Evolutionary conservation across 2,113 vertebrate genomes (phyloP), one percentile per base, ranked within the genome.

Genomic region (Pantherophis guttatus): DNA sequence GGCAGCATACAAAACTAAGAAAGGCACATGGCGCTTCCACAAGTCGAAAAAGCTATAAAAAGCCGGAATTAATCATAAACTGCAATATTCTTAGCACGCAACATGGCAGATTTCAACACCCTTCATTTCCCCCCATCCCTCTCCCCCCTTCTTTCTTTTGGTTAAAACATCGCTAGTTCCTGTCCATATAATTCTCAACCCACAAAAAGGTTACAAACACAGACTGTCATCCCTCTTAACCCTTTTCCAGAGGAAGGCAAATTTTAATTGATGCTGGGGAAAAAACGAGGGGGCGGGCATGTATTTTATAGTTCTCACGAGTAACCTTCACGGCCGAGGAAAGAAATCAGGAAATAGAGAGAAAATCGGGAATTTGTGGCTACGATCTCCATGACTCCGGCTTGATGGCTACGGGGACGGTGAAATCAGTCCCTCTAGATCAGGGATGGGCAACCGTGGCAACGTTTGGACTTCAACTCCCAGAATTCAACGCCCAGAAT

Each of bases 51-150:
- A 86, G 65, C 94, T 86, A 91, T 92, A 65, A 92, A 92, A 87
- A 95, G 95, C 95, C 94, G 86, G 94, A 93, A 33, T 88, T 89
- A 95, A 94, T 95, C 94, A 87, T 89, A 85, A 88, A 70, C 92
- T 96, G 86, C 85, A 19, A 58, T 15, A 4, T 81, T 93, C 91
- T 33, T 33, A 94, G 95, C 93, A 62, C 92, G 92, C 91, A 90
- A 94, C 0, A 75, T 39, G 17, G 0, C 92, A 95, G 94, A 85
- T 44, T 95, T 94, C 89, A 53, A 39, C 0, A 95, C 95, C 94
- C 91, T 93, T 92, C 94, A 2, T 44, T 7, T 2, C 62, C 29
- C 7, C 8, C 19, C 39, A 0, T 3, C 39, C 53, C 2, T 12
- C 7, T 1, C 50, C 8, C 54, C 11, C 11, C 12, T 4, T 23